Conservation (phyloP, 2,888 invertebrate species). For the Xylota segnis region DNA sequence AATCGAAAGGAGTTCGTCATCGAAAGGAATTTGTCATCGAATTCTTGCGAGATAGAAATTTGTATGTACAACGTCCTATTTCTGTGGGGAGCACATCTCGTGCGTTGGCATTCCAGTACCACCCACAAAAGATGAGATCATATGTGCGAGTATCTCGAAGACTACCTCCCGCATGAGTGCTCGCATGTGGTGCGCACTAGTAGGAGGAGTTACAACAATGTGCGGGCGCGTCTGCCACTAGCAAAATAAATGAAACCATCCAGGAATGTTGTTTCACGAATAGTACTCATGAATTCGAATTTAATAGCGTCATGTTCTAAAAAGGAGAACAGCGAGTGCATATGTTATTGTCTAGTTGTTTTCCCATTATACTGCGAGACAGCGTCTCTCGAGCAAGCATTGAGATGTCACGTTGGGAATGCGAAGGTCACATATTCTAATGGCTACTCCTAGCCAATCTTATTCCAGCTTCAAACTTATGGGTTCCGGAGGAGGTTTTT, state of each 20-base stretch:
- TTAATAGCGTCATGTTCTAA: background rate
- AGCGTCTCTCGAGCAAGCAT: no score
- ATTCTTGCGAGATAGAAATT: conserved; percentile 8
- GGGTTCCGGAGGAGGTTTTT: no score
- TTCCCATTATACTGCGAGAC: background rate
- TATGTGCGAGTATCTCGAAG: background rate
- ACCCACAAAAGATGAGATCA: conserved; percentile 6
- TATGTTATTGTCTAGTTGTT: background rate
- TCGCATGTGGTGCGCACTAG: background rate
- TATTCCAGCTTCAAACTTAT: no score
- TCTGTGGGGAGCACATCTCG: background rate
- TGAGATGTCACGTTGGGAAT: background rate
- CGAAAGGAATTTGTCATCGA: conserved; percentile 27
- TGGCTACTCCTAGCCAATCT: no score
- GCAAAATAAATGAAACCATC: background rate
- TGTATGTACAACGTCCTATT: conserved; percentile 24
- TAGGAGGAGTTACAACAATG: background rate
- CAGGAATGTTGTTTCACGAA: background rate
- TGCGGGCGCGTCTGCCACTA: background rate
- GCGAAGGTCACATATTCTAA: background rate
- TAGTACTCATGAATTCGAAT: conserved; percentile 6
- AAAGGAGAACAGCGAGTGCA: background rate
- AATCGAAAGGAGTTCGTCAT: conserved; percentile 29
- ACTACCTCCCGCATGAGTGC: background rate
- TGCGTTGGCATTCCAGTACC: conserved; percentile 12